Evolutionary conservation across 2,888 invertebrate species (phyloP).

Genomic region (Chaitophorus viminalis): DNA sequence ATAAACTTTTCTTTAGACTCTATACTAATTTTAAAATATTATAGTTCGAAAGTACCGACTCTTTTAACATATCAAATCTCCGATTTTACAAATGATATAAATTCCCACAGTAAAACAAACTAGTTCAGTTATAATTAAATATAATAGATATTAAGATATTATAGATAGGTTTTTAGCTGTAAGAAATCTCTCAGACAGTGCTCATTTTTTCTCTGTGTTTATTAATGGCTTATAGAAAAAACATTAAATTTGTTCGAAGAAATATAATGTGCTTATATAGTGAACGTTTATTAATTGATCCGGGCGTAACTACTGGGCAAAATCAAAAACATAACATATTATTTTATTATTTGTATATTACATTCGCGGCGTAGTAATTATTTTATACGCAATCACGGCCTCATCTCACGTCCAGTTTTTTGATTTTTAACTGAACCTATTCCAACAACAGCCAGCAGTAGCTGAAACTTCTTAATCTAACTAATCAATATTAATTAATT

Average conservation of each 20-base stretch:
- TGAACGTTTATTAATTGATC: background rate
- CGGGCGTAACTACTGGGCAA: background rate
- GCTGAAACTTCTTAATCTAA: background rate
- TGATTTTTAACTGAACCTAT: background rate
- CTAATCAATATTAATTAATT: slow-evolving; percentile 23
- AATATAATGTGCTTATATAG: background rate
- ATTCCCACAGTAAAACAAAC: slow-evolving; percentile 4
- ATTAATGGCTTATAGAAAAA: background rate
- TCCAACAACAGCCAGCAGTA: too few relatives aligned
- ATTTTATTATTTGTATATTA: background rate
- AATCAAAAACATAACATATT: background rate
- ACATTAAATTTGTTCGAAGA: background rate
- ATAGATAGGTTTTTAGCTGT: background rate
- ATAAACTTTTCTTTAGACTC: background rate
- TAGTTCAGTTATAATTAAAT: background rate
- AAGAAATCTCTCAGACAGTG: background rate
- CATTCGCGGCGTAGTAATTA: background rate
- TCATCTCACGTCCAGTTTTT: background rate
- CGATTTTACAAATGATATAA: background rate
- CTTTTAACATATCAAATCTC: background rate
- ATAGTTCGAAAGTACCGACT: background rate
- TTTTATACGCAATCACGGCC: background rate
- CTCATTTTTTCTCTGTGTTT: background rate
- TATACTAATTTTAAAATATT: background rate
- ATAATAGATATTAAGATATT: background rate